Conservation (phyloP, 2,888 invertebrate species). For the Melanotus villosus region DNA sequence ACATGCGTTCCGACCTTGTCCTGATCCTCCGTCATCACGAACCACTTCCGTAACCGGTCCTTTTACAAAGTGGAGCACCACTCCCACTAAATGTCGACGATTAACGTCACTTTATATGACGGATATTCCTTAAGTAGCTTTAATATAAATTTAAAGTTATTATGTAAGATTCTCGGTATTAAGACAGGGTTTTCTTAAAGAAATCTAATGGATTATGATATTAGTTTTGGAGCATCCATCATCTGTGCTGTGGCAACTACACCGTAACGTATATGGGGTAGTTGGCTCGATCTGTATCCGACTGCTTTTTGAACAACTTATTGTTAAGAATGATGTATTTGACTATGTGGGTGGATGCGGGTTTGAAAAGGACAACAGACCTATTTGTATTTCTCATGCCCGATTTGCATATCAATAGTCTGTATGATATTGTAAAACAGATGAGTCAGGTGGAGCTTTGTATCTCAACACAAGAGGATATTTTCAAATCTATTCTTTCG, state of each 20-base stretch:
- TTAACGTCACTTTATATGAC: slow-evolving; percentile 30
- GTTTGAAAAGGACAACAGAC: too few relatives aligned
- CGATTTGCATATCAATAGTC: too few relatives aligned
- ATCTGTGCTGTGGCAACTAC: slow-evolving; percentile 10
- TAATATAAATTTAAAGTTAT: slow-evolving; percentile 22
- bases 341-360: too few relatives aligned
- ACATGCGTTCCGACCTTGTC: slow-evolving; percentile 24
- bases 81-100: slow-evolving; percentile 31
- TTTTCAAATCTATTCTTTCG: too few relatives aligned
- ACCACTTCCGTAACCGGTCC: slow-evolving; percentile 26
- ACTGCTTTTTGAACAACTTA: slow-evolving; percentile 5
- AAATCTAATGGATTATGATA: slow-evolving; percentile 19
- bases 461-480: too few relatives aligned
- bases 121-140: slow-evolving; percentile 9
- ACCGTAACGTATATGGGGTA: slow-evolving; percentile 4
- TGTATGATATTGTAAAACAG: too few relatives aligned
- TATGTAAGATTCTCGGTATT: slow-evolving; percentile 14
- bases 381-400: too few relatives aligned
- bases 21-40: slow-evolving; percentile 15
- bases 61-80: slow-evolving; percentile 27
- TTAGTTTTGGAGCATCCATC: slow-evolving; percentile 12
- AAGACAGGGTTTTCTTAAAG: slow-evolving; percentile 7
- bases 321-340: background rate
- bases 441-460: too few relatives aligned
- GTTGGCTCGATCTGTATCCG: background rate